A percentile compares a stretch with the other conserved stretches of the same genome.
Conservation (phyloP, 1,140 invertebrate genomes). For the Hermetia illucens region DNA sequence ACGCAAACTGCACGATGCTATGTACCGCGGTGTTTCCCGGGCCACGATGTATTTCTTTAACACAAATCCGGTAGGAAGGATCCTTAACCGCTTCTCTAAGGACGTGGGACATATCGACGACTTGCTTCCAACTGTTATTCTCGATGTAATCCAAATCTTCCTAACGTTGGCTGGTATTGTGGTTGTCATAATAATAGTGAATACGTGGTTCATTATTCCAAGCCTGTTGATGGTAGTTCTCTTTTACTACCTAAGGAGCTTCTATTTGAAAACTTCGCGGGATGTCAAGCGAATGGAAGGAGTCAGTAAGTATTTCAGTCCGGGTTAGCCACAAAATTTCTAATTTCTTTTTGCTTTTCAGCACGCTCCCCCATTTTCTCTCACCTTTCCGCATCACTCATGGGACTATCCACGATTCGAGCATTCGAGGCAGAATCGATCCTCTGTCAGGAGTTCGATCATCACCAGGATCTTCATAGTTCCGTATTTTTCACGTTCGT, state of each 20-base stretch:
- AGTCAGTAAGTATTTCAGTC: constrained; percentile 49
- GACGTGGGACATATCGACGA: constrained; percentile 13
- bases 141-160: constrained; percentile 38
- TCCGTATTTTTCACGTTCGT: constrained; percentile 49
- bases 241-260: constrained; percentile 53
- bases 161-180: constrained; percentile 57
- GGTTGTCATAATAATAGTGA: constrained; percentile 50
- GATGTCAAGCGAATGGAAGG: constrained; percentile 74
- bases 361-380: constrained; percentile 71
- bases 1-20: constrained; percentile 53
- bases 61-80: constrained; percentile 35
- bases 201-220: constrained; percentile 54
- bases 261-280: constrained; percentile 62
- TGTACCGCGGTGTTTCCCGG: constrained; percentile 46
- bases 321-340: neutral
- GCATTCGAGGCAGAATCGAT: constrained; percentile 66
- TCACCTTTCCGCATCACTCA: constrained; percentile 75
- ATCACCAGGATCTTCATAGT: constrained; percentile 57
- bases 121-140: constrained; percentile 4
- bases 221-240: constrained; percentile 47
- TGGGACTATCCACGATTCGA: constrained; percentile 79
- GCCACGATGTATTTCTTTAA: constrained; percentile 40
- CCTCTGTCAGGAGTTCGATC: constrained; percentile 66
- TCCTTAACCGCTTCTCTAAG: constrained; percentile 33
- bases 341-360: constrained; percentile 23